phyloP scores from a whole-genome alignment of 2,888 invertebrate species.

The Eupithecia centaureata region DNA sequence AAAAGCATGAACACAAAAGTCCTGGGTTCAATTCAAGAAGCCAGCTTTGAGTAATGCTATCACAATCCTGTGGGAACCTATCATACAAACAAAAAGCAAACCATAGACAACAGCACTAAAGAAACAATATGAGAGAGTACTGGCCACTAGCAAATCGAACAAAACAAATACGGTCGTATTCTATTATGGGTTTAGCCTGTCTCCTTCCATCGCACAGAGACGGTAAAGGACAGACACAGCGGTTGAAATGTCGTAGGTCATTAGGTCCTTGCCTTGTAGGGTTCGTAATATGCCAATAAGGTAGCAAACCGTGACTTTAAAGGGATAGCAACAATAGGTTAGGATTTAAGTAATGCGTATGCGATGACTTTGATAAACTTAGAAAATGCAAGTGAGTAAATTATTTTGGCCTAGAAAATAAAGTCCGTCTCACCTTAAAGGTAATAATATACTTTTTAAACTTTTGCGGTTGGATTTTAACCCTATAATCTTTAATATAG shows the following conservation, averaged over 20 bases:
- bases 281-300: conserved; percentile 83
- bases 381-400: conserved; percentile 46
- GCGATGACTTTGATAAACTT: conserved; percentile 72
- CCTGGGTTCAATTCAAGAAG: conserved; percentile 26
- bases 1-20: conserved; percentile 11
- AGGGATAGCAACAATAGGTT: conserved; percentile 75
- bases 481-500: too few relatives aligned
- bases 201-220: conserved; percentile 55
- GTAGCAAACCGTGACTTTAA: conserved; percentile 77
- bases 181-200: conserved; percentile 74
- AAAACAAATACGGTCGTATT: conserved; percentile 78
- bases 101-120: conserved; percentile 43
- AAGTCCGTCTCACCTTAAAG: too few relatives aligned
- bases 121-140: conserved; percentile 68
- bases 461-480: too few relatives aligned
- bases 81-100: conserved; percentile 39
- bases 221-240: conserved; percentile 64
- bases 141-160: conserved; percentile 77
- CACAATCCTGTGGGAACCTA: conserved; percentile 42
- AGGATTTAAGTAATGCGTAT: conserved; percentile 50
- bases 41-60: conserved; percentile 24
- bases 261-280: conserved; percentile 80
- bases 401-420: conserved; percentile 50
- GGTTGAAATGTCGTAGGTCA: conserved; percentile 84
- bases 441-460: too few relatives aligned